phyloP scores from a whole-genome alignment of 2,888 invertebrate species.

The Eledona agricola region DNA sequence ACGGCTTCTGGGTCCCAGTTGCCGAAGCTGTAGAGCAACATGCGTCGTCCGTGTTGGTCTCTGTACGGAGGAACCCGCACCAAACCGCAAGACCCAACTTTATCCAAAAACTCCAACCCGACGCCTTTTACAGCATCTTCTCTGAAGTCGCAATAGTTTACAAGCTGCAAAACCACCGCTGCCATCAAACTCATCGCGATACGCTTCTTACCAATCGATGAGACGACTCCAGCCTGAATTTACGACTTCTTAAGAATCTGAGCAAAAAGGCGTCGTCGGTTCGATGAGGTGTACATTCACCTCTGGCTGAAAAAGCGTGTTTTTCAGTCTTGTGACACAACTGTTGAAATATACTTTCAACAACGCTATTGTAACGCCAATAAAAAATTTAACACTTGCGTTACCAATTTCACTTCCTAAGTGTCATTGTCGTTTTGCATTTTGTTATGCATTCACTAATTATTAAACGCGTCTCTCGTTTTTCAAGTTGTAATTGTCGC shows the following conservation, averaged over 20 bases:
- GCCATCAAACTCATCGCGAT: no score
- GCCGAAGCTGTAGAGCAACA: slow-evolving; percentile 76
- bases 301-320: slow-evolving; percentile 74
- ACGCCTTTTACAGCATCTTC: slow-evolving; percentile 75
- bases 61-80: slow-evolving; percentile 77
- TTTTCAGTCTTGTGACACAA: no score
- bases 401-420: no score
- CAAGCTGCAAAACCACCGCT: slow-evolving; percentile 69
- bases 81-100: slow-evolving; percentile 73
- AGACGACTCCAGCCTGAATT: slow-evolving; percentile 75
- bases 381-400: no score
- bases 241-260: slow-evolving; percentile 78
- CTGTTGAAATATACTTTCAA: no score
- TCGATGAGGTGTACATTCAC: slow-evolving; percentile 77
- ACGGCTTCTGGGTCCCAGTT: slow-evolving; percentile 77
- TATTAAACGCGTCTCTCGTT: no score
- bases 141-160: slow-evolving; percentile 78
- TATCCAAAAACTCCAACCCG: slow-evolving; percentile 69
- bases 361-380: no score
- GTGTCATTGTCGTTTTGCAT: no score
- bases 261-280: slow-evolving; percentile 80
- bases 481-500: no score
- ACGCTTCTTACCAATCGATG: slow-evolving; percentile 82
- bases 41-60: slow-evolving; percentile 75
- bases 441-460: no score